Percentiles rank a stretch among this genome's conserved stretches.
Evolutionary conservation across 2,113 vertebrate species (phyloP).

Genomic region (Dendropsophus ebraccatus): DNA sequence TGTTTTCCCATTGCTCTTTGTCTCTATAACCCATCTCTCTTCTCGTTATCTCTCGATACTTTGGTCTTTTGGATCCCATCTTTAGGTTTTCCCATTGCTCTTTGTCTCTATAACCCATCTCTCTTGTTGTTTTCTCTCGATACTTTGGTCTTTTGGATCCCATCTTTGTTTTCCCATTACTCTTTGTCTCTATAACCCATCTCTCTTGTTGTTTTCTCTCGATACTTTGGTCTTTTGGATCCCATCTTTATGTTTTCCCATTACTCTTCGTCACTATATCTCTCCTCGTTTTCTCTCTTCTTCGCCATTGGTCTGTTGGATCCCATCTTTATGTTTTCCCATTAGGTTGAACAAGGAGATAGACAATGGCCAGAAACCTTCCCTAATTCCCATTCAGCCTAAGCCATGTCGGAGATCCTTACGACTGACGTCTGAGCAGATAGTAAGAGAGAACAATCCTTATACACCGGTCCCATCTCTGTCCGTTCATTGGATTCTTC

Average conservation of each 20-base stretch:
- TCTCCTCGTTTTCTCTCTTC: constrained; percentile 20
- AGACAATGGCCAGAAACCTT: neutral
- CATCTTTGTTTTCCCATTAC: too few relatives aligned
- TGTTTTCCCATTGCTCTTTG: neutral
- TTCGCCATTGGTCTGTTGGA: neutral
- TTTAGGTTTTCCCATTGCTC: too few relatives aligned
- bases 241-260: too few relatives aligned
- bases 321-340: neutral
- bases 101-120: too few relatives aligned
- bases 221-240: too few relatives aligned
- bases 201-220: too few relatives aligned
- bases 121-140: too few relatives aligned
- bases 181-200: neutral
- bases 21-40: neutral
- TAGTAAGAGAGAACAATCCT: constrained; percentile 72
- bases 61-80: too few relatives aligned
- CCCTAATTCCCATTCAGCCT: neutral
- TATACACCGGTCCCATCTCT: neutral
- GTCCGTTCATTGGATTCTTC: neutral
- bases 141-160: neutral
- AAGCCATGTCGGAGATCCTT: constrained; percentile 85
- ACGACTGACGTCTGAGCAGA: constrained; percentile 86
- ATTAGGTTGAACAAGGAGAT: neutral
- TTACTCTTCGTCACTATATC: too few relatives aligned
- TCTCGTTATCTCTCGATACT: too few relatives aligned